Evolutionary conservation across 2,888 invertebrate species (phyloP).

Genomic region (Caenorhabditis sinica): DNA sequence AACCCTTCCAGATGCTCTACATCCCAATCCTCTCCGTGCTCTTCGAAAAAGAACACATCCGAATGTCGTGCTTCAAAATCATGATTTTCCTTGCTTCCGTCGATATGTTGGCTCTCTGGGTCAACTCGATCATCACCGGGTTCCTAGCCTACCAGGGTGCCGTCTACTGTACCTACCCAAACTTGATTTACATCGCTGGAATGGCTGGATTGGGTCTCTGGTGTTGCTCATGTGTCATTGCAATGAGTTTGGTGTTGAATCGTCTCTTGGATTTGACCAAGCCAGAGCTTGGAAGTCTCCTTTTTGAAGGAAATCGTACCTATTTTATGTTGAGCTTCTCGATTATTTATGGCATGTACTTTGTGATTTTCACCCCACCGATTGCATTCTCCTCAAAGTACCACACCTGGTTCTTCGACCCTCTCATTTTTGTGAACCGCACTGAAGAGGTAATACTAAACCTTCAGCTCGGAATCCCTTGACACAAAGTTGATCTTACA

Average conservation of each 20-base stretch:
- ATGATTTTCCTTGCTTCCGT: conserved; percentile 54
- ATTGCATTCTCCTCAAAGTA: conserved; percentile 54
- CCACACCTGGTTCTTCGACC: conserved; percentile 58
- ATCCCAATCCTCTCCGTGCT: conserved; percentile 47
- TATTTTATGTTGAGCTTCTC: conserved; percentile 44
- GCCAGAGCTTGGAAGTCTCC: background rate
- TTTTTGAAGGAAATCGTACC: conserved; percentile 52
- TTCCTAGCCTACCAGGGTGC: conserved; percentile 46
- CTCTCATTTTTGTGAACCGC: conserved; percentile 47
- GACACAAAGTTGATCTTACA: background rate
- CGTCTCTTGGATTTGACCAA: conserved; percentile 38
- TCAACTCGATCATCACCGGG: conserved; percentile 60
- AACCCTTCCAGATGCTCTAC: conserved; percentile 44
- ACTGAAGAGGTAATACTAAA: conserved; percentile 25
- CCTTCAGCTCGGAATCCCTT: too few relatives aligned
- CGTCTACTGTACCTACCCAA: conserved; percentile 52
- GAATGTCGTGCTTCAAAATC: conserved; percentile 59
- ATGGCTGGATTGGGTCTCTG: conserved; percentile 51
- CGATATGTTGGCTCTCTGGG: conserved; percentile 50
- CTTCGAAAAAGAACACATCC: conserved; percentile 43
- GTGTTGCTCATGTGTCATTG: conserved; percentile 58
- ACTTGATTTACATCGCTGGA: conserved; percentile 48
- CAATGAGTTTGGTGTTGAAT: conserved; percentile 53
- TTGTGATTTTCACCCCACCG: conserved; percentile 54
- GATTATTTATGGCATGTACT: conserved; percentile 48